These are phyloP conservation scores for Anas platyrhynchos DNA, from an alignment of 2,113 vertebrate species.

Conservation along the genomic window DNA sequence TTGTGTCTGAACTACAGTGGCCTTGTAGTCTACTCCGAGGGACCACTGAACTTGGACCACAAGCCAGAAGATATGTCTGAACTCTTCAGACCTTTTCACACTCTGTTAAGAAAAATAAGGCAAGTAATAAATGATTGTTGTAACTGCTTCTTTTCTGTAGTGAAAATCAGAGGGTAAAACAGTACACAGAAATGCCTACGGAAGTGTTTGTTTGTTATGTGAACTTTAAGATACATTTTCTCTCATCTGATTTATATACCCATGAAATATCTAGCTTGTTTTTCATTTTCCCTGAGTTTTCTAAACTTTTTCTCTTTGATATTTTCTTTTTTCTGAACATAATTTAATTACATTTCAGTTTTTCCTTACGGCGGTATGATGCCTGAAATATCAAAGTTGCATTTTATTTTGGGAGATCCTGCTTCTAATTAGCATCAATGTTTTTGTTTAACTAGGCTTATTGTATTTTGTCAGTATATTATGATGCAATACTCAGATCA, in stretches of 20 bases:
- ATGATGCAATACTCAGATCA: neutral
- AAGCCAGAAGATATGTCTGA: constrained; percentile 97
- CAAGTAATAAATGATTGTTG: constrained; percentile 61
- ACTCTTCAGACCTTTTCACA: constrained; percentile 96
- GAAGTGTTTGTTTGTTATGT: neutral
- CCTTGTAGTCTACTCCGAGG: constrained; percentile 94
- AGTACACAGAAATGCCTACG: neutral
- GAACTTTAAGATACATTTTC: neutral
- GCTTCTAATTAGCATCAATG: constrained; percentile 29
- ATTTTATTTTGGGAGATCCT: constrained; percentile 14
- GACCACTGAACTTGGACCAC: constrained; percentile 93
- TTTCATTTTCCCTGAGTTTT: neutral
- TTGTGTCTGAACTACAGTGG: constrained; percentile 82
- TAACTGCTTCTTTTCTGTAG: neutral
- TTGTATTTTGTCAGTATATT: neutral
- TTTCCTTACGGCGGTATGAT: neutral
- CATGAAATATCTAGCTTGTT: neutral
- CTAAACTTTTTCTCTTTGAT: neutral
- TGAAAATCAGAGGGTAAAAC: neutral
- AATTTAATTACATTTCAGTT: neutral
- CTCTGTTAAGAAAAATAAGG: constrained; percentile 96
- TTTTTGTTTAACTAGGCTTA: constrained; percentile 24
- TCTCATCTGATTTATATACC: neutral
- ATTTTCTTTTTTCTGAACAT: neutral
- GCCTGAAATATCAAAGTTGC: neutral